phyloP scores from a whole-genome alignment of 2,888 invertebrate genomes.

The Nineta flava region DNA sequence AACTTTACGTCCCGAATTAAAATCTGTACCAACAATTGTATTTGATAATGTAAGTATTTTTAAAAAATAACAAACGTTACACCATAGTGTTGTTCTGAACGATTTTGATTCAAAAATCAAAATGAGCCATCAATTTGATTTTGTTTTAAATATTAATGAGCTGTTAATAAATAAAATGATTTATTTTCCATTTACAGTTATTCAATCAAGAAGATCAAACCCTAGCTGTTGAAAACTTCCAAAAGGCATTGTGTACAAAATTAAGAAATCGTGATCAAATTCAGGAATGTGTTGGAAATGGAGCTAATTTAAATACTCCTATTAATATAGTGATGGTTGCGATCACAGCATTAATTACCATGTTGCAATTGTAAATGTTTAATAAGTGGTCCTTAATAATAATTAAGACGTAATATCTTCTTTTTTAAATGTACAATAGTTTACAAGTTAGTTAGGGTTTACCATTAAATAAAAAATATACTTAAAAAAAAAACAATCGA shows the following conservation, averaged over 20 bases:
- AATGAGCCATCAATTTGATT: no score
- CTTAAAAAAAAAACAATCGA: no score
- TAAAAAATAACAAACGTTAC: no score
- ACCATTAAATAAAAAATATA: no score
- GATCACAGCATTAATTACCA: background rate
- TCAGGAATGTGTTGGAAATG: background rate
- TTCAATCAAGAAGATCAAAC: slow-evolving; percentile 37
- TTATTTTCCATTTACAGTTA: slow-evolving; percentile 27
- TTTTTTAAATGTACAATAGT: no score
- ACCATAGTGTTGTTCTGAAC: no score
- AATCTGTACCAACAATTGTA: slow-evolving; percentile 48
- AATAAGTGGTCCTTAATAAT: no score
- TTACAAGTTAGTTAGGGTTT: no score
- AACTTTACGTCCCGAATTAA: slow-evolving; percentile 35
- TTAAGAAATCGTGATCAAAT: background rate
- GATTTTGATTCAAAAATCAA: no score
- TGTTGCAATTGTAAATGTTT: background rate
- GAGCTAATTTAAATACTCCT: background rate
- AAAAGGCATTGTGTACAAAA: slow-evolving; percentile 33
- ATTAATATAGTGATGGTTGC: background rate
- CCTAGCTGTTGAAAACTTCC: slow-evolving; percentile 37
- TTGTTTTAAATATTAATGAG: no score
- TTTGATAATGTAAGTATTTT: slow-evolving; percentile 37
- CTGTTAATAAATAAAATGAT: no score
- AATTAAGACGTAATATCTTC: no score